A percentile compares a stretch with the other conserved stretches of the same genome.
These are phyloP conservation scores for Drosophila kanapiae DNA, from an alignment of 1,140 invertebrate species.

Conservation along the genomic window DNA sequence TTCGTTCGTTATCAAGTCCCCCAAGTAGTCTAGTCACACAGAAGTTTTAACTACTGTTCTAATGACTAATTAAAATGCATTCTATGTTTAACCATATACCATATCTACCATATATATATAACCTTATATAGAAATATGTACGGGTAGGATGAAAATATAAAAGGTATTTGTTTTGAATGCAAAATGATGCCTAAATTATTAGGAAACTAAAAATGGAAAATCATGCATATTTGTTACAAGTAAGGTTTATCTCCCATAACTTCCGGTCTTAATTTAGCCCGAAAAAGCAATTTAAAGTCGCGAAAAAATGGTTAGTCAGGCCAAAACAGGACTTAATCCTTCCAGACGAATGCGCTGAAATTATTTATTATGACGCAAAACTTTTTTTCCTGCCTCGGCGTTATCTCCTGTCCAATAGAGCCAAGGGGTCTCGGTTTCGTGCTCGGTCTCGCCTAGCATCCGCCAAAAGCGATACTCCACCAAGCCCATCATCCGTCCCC, in stretches of 20 bases:
- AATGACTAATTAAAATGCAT: neutral
- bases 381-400: constrained; percentile 64
- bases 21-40: neutral
- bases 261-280: neutral
- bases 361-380: constrained; percentile 83
- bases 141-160: no score
- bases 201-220: no score
- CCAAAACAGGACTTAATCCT: constrained; percentile 67
- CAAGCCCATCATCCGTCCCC: constrained; percentile 12
- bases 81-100: neutral
- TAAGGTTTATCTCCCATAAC: no score
- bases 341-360: constrained; percentile 80
- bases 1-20: constrained; percentile 2
- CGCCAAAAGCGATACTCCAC: constrained; percentile 25
- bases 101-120: no score
- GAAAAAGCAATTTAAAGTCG: neutral
- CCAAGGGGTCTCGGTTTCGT: constrained; percentile 46
- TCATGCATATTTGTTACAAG: no score
- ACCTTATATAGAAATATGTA: no score
- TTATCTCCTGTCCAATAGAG: constrained; percentile 47
- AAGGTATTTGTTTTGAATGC: no score
- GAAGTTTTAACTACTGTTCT: neutral
- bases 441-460: constrained; percentile 39
- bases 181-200: no score
- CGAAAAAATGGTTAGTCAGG: constrained; percentile 16